These are phyloP conservation scores for Notodonta ziczac DNA, from an alignment of 2,888 invertebrate genomes.

Conservation along the genomic window DNA sequence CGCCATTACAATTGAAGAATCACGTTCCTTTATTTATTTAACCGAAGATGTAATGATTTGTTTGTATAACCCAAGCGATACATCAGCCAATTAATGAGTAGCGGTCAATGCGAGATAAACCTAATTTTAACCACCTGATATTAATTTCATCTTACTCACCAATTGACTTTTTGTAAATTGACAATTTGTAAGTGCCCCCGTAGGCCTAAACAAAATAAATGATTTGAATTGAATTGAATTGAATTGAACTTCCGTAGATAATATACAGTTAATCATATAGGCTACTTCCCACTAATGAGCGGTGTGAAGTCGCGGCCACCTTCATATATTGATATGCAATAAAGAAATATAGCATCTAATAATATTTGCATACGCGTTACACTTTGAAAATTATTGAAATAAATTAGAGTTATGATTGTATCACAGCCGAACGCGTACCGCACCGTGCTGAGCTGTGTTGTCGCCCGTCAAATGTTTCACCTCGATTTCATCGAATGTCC, in stretches of 20 bases:
- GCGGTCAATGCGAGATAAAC: too few species aligned
- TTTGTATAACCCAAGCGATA: too few species aligned
- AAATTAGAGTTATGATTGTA: not conserved
- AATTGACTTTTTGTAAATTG: too few species aligned
- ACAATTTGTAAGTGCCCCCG: too few species aligned
- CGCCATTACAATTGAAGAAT: too few species aligned
- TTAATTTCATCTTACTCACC: not conserved
- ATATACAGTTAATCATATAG: not conserved
- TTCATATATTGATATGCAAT: not conserved
- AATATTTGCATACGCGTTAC: not conserved
- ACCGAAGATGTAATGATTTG: too few species aligned
- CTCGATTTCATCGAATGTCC: conserved; percentile 2
- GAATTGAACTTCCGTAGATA: too few species aligned
- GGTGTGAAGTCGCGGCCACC: not conserved
- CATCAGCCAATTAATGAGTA: too few species aligned
- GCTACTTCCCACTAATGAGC: not conserved
- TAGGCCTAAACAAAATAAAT: too few species aligned
- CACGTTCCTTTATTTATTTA: too few species aligned
- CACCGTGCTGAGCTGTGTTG: not conserved
- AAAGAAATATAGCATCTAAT: not conserved
- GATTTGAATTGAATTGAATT: too few species aligned
- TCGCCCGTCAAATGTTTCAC: not conserved
- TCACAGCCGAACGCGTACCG: too few species aligned
- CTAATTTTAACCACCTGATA: not conserved
- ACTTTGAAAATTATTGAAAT: not conserved